phyloP scores from a whole-genome alignment of 1,140 invertebrate species.

The Trichogramma pretiosum region DNA sequence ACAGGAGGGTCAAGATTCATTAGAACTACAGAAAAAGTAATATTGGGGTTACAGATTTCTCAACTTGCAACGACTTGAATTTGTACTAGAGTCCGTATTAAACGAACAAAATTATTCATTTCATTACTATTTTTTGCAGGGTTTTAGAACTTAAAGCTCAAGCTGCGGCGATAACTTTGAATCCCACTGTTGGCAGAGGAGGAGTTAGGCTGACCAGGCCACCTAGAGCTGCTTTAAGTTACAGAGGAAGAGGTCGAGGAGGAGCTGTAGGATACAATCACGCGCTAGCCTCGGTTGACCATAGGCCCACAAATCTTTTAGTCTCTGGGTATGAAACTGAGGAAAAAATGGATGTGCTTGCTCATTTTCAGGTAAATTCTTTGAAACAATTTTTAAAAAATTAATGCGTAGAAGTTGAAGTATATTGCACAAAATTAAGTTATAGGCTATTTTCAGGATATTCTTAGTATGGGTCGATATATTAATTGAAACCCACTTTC shows the following conservation, averaged over 20 bases:
- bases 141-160: slow-evolving; percentile 66
- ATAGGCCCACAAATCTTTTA: slow-evolving; percentile 68
- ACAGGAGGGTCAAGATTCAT: slow-evolving; percentile 67
- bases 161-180: slow-evolving; percentile 43
- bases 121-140: no score
- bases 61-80: not conserved
- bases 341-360: slow-evolving; percentile 59
- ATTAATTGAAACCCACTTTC: no score
- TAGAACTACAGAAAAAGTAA: slow-evolving; percentile 58
- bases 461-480: not conserved
- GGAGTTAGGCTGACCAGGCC: slow-evolving; percentile 26
- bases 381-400: not conserved
- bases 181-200: slow-evolving; percentile 22
- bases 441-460: not conserved
- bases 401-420: no score
- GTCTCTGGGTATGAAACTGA: slow-evolving; percentile 69
- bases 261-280: slow-evolving; percentile 36
- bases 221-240: slow-evolving; percentile 31
- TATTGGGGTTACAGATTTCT: not conserved
- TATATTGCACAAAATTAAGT: not conserved
- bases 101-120: not conserved
- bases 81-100: not conserved
- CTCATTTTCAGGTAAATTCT: slow-evolving; percentile 61
- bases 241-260: slow-evolving; percentile 35
- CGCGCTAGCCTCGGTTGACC: slow-evolving; percentile 63